Conservation (phyloP, 2,888 invertebrate genomes). For the Thalpophila matura region DNA sequence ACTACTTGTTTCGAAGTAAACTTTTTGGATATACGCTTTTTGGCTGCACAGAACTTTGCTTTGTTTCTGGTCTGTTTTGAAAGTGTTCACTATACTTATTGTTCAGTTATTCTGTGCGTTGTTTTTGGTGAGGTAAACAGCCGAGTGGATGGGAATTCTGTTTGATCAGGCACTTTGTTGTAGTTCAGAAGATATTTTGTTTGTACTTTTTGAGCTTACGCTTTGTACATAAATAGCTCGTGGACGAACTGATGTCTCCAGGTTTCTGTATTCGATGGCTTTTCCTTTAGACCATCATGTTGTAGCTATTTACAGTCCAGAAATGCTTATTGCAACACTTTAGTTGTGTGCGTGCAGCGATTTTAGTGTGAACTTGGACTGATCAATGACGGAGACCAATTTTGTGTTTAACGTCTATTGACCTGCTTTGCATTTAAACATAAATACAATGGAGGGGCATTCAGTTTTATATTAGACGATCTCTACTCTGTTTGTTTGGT, state of each 20-base stretch:
- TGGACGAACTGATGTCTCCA: neutral
- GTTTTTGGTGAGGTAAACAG: slow-evolving; percentile 22
- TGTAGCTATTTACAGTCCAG: no score
- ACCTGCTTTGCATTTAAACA: no score
- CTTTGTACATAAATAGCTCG: slow-evolving; percentile 5
- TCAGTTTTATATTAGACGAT: no score
- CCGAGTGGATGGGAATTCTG: slow-evolving; percentile 8
- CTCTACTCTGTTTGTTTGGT: no score
- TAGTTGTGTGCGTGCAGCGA: no score
- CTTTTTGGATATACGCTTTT: slow-evolving; percentile 76
- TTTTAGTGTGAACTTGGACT: no score
- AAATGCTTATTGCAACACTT: no score
- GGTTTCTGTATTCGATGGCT: neutral
- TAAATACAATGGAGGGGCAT: no score
- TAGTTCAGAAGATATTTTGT: slow-evolving; percentile 1
- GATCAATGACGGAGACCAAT: no score
- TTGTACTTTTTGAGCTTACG: slow-evolving; percentile 8
- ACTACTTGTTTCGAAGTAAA: slow-evolving; percentile 83
- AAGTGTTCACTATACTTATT: slow-evolving; percentile 52
- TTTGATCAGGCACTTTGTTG: slow-evolving; percentile 25
- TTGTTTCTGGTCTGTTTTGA: slow-evolving; percentile 58
- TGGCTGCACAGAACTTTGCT: slow-evolving; percentile 67
- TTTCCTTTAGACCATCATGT: no score
- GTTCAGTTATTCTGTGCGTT: slow-evolving; percentile 36
- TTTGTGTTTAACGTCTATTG: no score